Base-by-base conservation (phyloP, 2,113 vertebrate genomes). In the Cryptomyrus ogoouensis region DNA sequence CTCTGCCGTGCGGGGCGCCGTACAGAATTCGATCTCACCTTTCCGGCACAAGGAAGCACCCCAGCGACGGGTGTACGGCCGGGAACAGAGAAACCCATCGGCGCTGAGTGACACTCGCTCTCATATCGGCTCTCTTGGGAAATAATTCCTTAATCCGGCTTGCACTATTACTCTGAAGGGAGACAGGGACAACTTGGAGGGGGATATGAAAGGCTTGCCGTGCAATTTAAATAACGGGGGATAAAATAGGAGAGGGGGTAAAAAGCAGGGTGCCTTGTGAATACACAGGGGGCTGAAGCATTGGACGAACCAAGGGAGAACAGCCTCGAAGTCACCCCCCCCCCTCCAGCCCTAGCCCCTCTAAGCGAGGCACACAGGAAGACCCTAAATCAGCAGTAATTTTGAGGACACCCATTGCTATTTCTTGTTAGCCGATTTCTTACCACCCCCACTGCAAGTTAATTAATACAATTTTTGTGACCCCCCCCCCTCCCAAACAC, bases 101-200 rank as follows among this genome's bases (percentile, higher is more conserved):
- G 92, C 91, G 88, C 92, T 95, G 95, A 95, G 94, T 96, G 95
- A 95, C 94, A 95, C 92, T 94, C 94, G 91, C 93, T 95, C 95
- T 95, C 93, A 94, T 94, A 94, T 94, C 94, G 93, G 94, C 95
- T 96, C 96, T 96, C 96, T 93, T 94, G 97, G 97, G 96, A 98
- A 98, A 98, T 97, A 98, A 98, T 96, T 96, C 96, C 96, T 97
- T 97, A 98, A 98, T 98, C 96, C 96, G 96, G 94, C 95, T 93
- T 94, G 95, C 95, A 96, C 96, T 96, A 97, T 97, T 97, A 97
- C 96, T 97, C 96, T 97, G 97, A 97, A 97, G 94, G 35, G 95
- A 96, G 95, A 94, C 94, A 93, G 95, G 97, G 96, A 96, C 95
- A 94, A 96, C 95, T 96, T 96, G 93, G 92, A 95, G 95, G 95